Conservation (phyloP, 92 coral and sea anemone genomes). For the Epizoanthus rinbou region DNA sequence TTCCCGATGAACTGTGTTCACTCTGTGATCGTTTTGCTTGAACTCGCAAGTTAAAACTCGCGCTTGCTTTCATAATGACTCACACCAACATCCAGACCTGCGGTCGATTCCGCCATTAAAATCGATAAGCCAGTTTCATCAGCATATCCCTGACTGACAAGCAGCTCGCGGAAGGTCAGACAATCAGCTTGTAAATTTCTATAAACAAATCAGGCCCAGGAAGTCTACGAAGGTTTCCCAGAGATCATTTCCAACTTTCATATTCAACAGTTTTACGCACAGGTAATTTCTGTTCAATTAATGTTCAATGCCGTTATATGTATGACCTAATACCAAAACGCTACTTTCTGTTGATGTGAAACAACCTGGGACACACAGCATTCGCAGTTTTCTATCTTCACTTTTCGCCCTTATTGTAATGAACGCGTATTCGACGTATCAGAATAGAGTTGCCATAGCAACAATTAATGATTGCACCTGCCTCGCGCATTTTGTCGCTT, state of each 20-base stretch:
- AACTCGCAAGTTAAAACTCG: slow-evolving; percentile 62
- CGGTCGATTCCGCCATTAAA: not conserved
- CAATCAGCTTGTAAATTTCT: slow-evolving; percentile 28
- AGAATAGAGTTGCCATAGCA: slow-evolving; percentile 58
- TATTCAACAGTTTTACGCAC: not conserved
- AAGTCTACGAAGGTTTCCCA: not conserved
- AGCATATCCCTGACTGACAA: not conserved
- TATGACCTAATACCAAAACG: slow-evolving; percentile 1
- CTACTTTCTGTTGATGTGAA: slow-evolving; percentile 27
- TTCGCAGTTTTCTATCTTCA: slow-evolving; percentile 21
- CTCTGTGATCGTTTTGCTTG: slow-evolving; percentile 20
- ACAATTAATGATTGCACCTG: slow-evolving; percentile 83
- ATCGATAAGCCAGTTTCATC: slow-evolving; percentile 5
- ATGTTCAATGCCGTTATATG: slow-evolving; percentile 8
- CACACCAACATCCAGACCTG: slow-evolving; percentile 5
- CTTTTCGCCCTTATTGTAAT: slow-evolving; percentile 32
- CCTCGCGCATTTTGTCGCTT: slow-evolving; percentile 30
- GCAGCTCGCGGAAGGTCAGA: slow-evolving; percentile 26
- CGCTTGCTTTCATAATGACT: slow-evolving; percentile 76
- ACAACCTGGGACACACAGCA: slow-evolving; percentile 11
- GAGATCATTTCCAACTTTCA: slow-evolving; percentile 5
- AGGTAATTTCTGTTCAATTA: not conserved
- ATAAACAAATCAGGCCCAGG: not conserved
- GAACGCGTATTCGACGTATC: slow-evolving; percentile 64
- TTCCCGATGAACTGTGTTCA: not conserved